A percentile compares a stretch with the other conserved stretches of the same genome.
phyloP scores from a whole-genome alignment of 2,113 vertebrate species.

The Nematolebias whitei region DNA sequence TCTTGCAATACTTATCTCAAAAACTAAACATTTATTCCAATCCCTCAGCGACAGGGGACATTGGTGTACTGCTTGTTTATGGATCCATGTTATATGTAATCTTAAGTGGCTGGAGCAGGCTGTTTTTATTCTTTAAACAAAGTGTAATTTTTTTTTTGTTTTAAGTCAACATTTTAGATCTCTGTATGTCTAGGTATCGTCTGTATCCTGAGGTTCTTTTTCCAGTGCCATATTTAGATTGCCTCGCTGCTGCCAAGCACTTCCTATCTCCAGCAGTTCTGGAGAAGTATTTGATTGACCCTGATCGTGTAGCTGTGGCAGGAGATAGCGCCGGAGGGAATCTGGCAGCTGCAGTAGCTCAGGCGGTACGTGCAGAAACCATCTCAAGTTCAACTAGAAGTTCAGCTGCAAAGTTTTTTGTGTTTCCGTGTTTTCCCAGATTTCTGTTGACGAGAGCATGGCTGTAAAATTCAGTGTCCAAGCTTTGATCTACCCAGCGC shows the following conservation, averaged over 20 bases:
- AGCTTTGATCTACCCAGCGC: slow-evolving; percentile 89
- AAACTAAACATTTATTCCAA: too few relatives aligned
- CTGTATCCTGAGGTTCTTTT: slow-evolving; percentile 88
- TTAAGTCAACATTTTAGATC: too few relatives aligned
- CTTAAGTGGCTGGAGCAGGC: too few relatives aligned
- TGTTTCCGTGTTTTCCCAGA: slow-evolving; percentile 33
- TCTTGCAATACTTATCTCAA: too few relatives aligned
- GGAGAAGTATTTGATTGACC: slow-evolving; percentile 86
- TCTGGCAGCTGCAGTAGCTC: slow-evolving; percentile 89
- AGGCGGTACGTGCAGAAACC: slow-evolving; percentile 82
- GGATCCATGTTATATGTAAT: too few relatives aligned
- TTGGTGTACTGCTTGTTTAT: too few relatives aligned
- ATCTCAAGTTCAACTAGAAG: neutral
- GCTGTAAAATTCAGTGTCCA: slow-evolving; percentile 79
- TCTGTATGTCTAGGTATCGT: slow-evolving; percentile 86
- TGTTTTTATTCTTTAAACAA: too few relatives aligned
- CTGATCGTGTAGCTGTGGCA: slow-evolving; percentile 85
- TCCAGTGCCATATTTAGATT: slow-evolving; percentile 87
- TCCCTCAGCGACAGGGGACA: too few relatives aligned
- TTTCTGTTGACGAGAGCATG: slow-evolving; percentile 50
- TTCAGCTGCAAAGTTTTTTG: neutral
- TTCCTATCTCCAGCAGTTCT: slow-evolving; percentile 87
- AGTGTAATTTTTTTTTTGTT: too few relatives aligned
- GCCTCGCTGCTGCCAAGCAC: slow-evolving; percentile 83
- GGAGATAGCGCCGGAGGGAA: slow-evolving; percentile 97